phyloP scores from a whole-genome alignment of 37 sponge, comb jelly and placozoan genomes.

The Theonella swinhoei region DNA sequence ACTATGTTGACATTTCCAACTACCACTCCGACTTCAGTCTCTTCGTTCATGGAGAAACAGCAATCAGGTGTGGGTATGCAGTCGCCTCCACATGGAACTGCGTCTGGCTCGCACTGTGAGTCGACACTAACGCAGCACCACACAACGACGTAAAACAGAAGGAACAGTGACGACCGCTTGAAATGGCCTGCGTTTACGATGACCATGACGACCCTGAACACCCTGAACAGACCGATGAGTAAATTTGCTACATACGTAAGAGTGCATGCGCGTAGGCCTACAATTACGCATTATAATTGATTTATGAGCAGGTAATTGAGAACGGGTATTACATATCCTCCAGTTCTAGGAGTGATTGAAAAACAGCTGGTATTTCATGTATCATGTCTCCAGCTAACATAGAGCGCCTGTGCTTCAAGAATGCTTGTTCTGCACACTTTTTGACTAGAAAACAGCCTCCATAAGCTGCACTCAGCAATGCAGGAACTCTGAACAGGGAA shows the following conservation, averaged over 20 bases:
- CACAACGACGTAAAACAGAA: too few species aligned
- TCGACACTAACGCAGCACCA: too few species aligned
- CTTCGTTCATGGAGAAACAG: not conserved
- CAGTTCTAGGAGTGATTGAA: not conserved
- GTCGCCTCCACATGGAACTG: not conserved
- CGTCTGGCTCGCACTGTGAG: not conserved
- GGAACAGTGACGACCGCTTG: too few species aligned
- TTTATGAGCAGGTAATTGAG: not conserved
- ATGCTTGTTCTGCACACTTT: constrained; percentile 64
- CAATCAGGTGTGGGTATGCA: not conserved
- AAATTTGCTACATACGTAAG: too few species aligned
- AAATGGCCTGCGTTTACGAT: too few species aligned
- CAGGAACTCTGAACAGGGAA: not conserved
- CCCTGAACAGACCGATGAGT: too few species aligned
- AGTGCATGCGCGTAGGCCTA: not conserved
- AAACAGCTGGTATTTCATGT: constrained; percentile 32
- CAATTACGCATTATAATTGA: not conserved
- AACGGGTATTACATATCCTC: not conserved
- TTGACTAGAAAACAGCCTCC: constrained; percentile 77
- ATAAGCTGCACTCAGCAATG: constrained; percentile 70
- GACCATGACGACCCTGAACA: too few species aligned
- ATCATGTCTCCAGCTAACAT: constrained; percentile 86
- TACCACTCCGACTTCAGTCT: not conserved
- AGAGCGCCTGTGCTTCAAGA: constrained; percentile 64
- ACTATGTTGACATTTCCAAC: not conserved